A percentile compares a stretch with the other conserved stretches of the same genome.
Conservation (phyloP, 2,113 vertebrate species). For the Rhynchopsitta pachyrhyncha region DNA sequence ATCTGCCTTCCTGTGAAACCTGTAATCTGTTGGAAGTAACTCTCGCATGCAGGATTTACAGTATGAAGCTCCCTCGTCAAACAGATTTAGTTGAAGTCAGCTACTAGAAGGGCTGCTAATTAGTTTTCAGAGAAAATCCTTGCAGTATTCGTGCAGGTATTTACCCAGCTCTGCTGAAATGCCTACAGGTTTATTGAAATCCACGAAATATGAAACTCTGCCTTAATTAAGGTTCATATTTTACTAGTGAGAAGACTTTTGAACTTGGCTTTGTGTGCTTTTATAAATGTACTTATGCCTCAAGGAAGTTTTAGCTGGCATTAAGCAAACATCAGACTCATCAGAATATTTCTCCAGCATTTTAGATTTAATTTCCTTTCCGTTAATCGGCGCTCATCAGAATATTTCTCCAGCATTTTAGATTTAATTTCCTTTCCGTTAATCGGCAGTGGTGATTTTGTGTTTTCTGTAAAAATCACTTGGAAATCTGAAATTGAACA, state of each 20-base stretch:
- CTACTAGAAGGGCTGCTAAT: conserved; percentile 64
- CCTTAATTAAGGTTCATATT: conserved; percentile 69
- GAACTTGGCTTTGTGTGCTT: conserved; percentile 67
- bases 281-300: conserved; percentile 67
- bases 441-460: conserved; percentile 28
- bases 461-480: conserved; percentile 22
- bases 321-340: conserved; percentile 53
- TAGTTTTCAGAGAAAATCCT: conserved; percentile 66
- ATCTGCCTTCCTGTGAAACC: neutral
- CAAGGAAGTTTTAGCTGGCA: conserved; percentile 24
- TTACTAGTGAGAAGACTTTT: conserved; percentile 58
- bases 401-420: conserved; percentile 51
- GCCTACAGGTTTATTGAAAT: conserved; percentile 69
- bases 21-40: conserved; percentile 24
- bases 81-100: conserved; percentile 31
- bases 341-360: conserved; percentile 54
- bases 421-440: conserved; percentile 51
- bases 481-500: neutral
- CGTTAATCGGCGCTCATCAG: conserved; percentile 16
- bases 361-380: conserved; percentile 57
- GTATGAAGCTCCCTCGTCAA: conserved; percentile 46
- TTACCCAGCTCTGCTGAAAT: conserved; percentile 63
- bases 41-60: conserved; percentile 35
- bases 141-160: conserved; percentile 68
- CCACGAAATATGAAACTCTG: conserved; percentile 65